phyloP scores from a whole-genome alignment of 1,140 invertebrate species.

The Hycleus cichorii region DNA sequence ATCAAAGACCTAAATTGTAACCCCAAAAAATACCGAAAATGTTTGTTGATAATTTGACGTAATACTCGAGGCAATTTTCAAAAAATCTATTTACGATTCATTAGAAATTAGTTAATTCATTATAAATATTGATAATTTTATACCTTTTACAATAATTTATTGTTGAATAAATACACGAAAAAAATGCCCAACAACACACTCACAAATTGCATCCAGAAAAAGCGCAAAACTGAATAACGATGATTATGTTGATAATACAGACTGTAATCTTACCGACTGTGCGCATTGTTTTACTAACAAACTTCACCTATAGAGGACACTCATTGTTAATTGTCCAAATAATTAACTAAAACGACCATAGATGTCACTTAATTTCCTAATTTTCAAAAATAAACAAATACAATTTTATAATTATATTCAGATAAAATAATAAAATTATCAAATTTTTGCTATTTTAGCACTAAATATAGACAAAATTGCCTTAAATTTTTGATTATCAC shows the following conservation, averaged over 20 bases:
- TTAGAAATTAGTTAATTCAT: background rate
- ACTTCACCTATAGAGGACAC: too few relatives aligned
- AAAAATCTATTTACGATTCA: background rate
- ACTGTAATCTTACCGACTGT: background rate
- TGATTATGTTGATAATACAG: constrained; percentile 4
- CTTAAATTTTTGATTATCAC: too few relatives aligned
- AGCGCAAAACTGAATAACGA: constrained; percentile 13
- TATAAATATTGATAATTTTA: background rate
- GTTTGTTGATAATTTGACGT: constrained; percentile 1
- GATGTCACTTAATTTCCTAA: too few relatives aligned
- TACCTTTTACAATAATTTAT: constrained; percentile 4
- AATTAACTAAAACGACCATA: too few relatives aligned
- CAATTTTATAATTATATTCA: too few relatives aligned
- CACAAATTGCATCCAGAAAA: constrained; percentile 13
- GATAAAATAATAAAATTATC: too few relatives aligned
- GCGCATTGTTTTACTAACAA: too few relatives aligned
- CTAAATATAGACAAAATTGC: too few relatives aligned
- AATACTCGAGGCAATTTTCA: background rate
- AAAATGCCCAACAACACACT: constrained; percentile 13
- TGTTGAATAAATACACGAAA: background rate
- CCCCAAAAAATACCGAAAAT: constrained; percentile 10
- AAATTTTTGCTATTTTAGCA: too few relatives aligned
- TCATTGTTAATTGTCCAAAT: too few relatives aligned
- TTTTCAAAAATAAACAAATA: too few relatives aligned
- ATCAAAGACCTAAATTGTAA: background rate